phyloP scores from a whole-genome alignment of 1,140 invertebrate species.

The Aphis craccivora region DNA sequence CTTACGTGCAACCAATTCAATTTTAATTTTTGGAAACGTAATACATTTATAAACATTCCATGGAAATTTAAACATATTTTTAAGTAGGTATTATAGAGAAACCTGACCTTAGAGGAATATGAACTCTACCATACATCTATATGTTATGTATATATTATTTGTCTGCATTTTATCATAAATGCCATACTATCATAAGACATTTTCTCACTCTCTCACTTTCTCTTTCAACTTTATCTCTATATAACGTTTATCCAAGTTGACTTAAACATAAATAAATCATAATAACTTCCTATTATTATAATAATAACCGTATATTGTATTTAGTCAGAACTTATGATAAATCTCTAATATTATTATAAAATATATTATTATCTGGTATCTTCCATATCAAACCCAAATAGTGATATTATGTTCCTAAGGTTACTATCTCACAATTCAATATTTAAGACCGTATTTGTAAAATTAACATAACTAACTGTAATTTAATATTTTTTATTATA shows the following conservation, averaged over 20 bases:
- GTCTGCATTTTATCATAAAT: conserved; percentile 1
- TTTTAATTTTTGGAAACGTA: neutral
- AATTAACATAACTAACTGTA: neutral
- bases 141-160: neutral
- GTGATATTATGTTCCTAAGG: neutral
- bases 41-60: neutral
- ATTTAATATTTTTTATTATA: neutral
- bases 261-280: neutral
- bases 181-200: neutral
- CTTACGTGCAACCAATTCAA: neutral
- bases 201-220: neutral
- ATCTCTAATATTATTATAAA: neutral
- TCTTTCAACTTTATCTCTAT: neutral
- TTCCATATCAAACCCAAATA: neutral
- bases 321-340: neutral
- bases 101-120: neutral
- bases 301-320: neutral
- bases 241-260: neutral
- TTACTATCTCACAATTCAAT: neutral
- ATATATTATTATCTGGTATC: neutral
- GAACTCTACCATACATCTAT: neutral
- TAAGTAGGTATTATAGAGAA: neutral
- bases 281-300: neutral
- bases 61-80: neutral
- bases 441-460: neutral